Base-by-base conservation (phyloP, 2,888 invertebrate genomes). In the Julus scandinavius region DNA sequence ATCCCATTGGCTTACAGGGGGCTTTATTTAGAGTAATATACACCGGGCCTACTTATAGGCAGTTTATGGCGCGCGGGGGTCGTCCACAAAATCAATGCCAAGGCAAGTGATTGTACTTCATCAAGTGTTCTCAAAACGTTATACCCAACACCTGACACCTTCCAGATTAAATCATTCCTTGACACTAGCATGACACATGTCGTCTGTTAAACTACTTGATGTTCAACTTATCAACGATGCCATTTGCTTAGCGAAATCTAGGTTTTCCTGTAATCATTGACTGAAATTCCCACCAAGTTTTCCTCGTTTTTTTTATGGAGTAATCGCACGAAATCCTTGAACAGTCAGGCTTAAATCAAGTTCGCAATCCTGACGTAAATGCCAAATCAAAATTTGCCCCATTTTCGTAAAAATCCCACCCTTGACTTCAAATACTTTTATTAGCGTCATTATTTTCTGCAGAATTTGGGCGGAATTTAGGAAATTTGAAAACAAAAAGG, bases 1-100 rank as follows among this genome's bases (percentile, higher is more conserved):
- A 80, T 80, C 80, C 80, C 80, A 80, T 80, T 80, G 80, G 80
- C 80, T 80, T 80, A 80, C 80, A 80, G 80, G 80, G 80, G 80
- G 80, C 38, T 80, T 80, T 80, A 80, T 80, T 80, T 38, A 20
- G 80, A 80, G 80, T 38, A 80, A 80, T 80, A 80, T 80, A 80
- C 80, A 80, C 80, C 20, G 80, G 80, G 80, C 80, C 38, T 80
- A 38, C 80, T 80, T 80, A 80, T 13, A 80, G 80, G 38, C 80
- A 80, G 80, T 80, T 80, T 80, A 80, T 80, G 20, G 80, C 13
- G 13, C 0, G 80, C 80, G 38, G 38, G 80, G 80, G 80, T 38
- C 80, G 80, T 80, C 80, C 80, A 11, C 80, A 13, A 80, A 80
- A 80, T 80, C 45, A 45, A n/a, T n/a, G 15, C 54, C 63, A 72